Evolutionary conservation across 2,113 vertebrate genomes (phyloP).

Genomic region (Platanista minor): DNA sequence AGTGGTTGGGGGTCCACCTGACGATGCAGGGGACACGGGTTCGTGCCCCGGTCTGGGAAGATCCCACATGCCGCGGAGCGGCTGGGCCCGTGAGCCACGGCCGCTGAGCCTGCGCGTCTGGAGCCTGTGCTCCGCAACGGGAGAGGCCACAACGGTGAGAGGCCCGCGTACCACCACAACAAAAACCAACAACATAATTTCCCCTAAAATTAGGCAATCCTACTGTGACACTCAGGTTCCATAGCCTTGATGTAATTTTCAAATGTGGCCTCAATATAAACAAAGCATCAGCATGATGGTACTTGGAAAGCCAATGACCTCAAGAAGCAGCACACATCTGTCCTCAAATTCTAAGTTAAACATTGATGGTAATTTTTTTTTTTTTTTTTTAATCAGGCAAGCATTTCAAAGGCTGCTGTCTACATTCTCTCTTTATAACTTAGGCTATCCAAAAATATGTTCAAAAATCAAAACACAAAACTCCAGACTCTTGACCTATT

Average conservation of each 20-base stretch:
- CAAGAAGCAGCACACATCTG: not conserved
- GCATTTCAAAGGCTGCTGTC: constrained; percentile 1
- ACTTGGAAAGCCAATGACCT: not conserved
- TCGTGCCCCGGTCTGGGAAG: too few species aligned
- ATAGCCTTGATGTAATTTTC: not conserved
- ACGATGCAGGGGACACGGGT: too few species aligned
- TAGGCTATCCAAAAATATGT: not conserved
- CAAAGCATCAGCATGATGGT: not conserved
- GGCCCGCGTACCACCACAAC: accelerated
- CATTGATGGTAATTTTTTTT: not conserved
- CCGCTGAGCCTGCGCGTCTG: too few species aligned
- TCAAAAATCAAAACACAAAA: constrained; percentile 19
- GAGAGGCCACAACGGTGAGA: too few species aligned
- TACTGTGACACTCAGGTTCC: not conserved
- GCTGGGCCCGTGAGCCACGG: too few species aligned
- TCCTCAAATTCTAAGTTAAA: not conserved
- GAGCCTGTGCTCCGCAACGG: too few species aligned
- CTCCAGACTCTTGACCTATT: not conserved
- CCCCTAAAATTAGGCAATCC: not conserved
- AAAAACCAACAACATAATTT: too few species aligned
- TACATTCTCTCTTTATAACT: not conserved
- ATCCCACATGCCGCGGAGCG: too few species aligned
- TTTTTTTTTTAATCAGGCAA: not conserved
- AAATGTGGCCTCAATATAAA: not conserved
- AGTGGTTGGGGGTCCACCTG: too few species aligned